Evolutionary conservation across 2,797 vertebrate species (phyloP).

Genomic region (Percopsis omiscomaycus): DNA sequence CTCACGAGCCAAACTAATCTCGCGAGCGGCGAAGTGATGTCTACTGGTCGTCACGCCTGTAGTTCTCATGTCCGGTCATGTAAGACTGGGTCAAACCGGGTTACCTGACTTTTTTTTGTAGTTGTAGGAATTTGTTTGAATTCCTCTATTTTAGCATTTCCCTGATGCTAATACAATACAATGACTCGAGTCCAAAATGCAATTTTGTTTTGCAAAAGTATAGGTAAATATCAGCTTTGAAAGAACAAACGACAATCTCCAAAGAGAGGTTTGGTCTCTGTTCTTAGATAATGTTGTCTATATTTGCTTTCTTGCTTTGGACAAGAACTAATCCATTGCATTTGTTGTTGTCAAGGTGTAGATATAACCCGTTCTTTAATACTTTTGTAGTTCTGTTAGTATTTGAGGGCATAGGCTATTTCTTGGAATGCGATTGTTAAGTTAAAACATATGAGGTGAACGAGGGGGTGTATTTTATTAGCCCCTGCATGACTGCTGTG

Average conservation of each 20-base stretch:
- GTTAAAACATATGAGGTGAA: constrained; percentile 9
- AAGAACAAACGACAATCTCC: too few relatives aligned
- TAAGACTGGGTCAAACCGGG: constrained; percentile 65
- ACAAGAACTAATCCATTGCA: too few relatives aligned
- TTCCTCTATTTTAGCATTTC: neutral
- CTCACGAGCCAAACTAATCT: too few relatives aligned
- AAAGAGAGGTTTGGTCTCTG: too few relatives aligned
- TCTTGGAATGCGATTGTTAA: too few relatives aligned
- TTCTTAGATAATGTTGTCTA: too few relatives aligned
- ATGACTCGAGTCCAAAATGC: neutral
- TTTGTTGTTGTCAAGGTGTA: neutral
- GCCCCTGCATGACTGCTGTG: constrained; percentile 51
- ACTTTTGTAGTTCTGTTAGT: neutral
- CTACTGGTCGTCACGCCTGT: constrained; percentile 5
- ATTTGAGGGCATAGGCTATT: neutral
- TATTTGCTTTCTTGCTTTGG: too few relatives aligned
- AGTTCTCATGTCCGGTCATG: constrained; percentile 48
- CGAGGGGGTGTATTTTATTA: constrained; percentile 27
- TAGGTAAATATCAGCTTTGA: too few relatives aligned
- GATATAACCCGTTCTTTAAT: neutral
- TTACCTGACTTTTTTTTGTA: constrained; percentile 14
- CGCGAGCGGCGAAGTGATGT: too few relatives aligned
- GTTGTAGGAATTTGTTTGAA: neutral
- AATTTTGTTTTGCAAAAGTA: neutral
- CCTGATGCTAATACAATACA: neutral